These are phyloP conservation scores for Drosophila histrio DNA, from an alignment of 2,888 invertebrate species.

Conservation along the genomic window DNA sequence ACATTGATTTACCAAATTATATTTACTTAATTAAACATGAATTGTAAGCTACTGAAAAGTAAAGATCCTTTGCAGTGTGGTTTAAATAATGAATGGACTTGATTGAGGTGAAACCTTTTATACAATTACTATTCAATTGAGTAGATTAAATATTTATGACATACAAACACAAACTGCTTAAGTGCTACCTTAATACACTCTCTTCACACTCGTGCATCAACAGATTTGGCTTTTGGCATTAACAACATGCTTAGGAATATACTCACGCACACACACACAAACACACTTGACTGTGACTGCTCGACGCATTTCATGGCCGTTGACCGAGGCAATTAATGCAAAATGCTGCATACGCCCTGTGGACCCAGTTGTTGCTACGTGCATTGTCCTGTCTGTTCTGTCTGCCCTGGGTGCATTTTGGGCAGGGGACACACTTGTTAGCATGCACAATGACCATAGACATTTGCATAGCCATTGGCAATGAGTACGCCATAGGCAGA, in stretches of 20 bases:
- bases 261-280: conserved; percentile 8
- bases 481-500: conserved; percentile 35
- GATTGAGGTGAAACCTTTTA: neutral
- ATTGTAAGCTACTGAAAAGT: neutral
- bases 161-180: conserved; percentile 14
- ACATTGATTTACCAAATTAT: neutral
- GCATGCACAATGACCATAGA: conserved; percentile 53
- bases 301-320: conserved; percentile 13
- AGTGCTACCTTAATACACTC: conserved; percentile 19
- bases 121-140: conserved; percentile 9
- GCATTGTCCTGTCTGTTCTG: conserved; percentile 4
- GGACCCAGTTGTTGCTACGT: conserved; percentile 13
- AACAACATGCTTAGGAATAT: conserved; percentile 16
- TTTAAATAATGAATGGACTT: neutral
- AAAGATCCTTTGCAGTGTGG: neutral
- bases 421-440: neutral
- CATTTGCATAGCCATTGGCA: conserved; percentile 52
- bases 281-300: neutral
- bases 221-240: conserved; percentile 10
- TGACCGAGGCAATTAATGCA: conserved; percentile 60
- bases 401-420: neutral
- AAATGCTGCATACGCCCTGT: conserved; percentile 41
- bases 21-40: neutral
- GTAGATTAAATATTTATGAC: conserved; percentile 1
- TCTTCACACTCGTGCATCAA: conserved; percentile 27